phyloP scores from a whole-genome alignment of 2,888 invertebrate genomes.

The Coenonympha arcania region DNA sequence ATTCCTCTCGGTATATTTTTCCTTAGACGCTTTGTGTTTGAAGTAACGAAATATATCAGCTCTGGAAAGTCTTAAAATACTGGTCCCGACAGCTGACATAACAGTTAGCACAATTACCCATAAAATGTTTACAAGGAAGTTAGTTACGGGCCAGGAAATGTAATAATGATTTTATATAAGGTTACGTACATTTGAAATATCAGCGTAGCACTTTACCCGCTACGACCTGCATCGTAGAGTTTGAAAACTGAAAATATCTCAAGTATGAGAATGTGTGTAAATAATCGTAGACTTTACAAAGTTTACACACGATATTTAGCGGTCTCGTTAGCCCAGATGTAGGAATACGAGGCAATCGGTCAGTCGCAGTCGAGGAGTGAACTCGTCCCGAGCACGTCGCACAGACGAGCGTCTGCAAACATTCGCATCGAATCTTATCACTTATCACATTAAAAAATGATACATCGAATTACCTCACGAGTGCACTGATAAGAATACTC shows the following conservation, averaged over 20 bases:
- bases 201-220: not conserved
- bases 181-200: not conserved
- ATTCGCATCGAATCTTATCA: constrained; percentile 47
- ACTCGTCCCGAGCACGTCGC: constrained; percentile 30
- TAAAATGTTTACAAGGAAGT: no score
- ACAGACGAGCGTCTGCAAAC: constrained; percentile 5
- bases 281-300: not conserved
- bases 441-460: constrained; percentile 56
- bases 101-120: no score
- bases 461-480: constrained; percentile 62
- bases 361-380: constrained; percentile 36
- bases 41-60: no score
- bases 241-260: no score
- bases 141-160: no score
- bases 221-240: not conserved
- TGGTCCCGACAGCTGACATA: no score
- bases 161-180: no score
- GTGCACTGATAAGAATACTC: constrained; percentile 50
- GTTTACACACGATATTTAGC: constrained; percentile 11
- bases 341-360: constrained; percentile 5
- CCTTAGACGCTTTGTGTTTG: no score
- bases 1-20: no score
- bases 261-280: no score
- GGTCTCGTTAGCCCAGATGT: constrained; percentile 3
- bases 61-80: no score